A percentile compares a stretch with the other conserved stretches of the same genome.
phyloP scores from a whole-genome alignment of 2,888 invertebrate genomes.

The Poecilobothrus nobilitatus region DNA sequence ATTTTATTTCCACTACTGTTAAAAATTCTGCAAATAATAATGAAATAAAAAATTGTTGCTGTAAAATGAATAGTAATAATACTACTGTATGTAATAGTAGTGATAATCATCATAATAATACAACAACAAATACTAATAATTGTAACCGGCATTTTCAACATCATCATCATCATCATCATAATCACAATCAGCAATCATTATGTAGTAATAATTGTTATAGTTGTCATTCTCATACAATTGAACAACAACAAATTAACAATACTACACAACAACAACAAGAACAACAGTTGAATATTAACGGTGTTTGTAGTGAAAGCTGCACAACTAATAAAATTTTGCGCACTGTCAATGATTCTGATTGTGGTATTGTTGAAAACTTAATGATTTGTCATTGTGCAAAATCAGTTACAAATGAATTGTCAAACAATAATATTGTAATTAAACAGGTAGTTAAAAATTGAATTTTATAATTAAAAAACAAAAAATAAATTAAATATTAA shows the following conservation, averaged over 20 bases:
- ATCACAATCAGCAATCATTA: too few species aligned
- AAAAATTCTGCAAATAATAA: background rate
- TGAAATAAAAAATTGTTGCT: background rate
- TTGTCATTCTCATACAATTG: background rate
- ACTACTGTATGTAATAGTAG: background rate
- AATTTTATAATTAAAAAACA: too few species aligned
- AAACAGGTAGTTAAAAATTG: background rate
- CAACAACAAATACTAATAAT: background rate
- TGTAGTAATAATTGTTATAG: background rate
- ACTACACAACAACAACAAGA: background rate
- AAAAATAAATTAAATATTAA: too few species aligned
- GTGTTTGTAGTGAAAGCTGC: background rate
- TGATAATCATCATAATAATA: too few species aligned
- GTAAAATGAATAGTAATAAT: background rate
- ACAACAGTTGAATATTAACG: background rate
- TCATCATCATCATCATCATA: too few species aligned
- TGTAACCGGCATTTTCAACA: background rate
- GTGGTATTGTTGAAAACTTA: background rate
- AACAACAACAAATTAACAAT: background rate
- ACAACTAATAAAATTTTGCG: background rate
- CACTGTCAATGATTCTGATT: background rate
- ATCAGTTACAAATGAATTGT: background rate
- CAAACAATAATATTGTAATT: background rate
- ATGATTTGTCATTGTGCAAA: constrained; percentile 2
- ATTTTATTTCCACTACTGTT: constrained; percentile 3